Percentiles rank a stretch among this genome's conserved stretches.
These are phyloP conservation scores for Antheraea assamensis DNA, from an alignment of 2,888 invertebrate genomes.

Conservation along the genomic window DNA sequence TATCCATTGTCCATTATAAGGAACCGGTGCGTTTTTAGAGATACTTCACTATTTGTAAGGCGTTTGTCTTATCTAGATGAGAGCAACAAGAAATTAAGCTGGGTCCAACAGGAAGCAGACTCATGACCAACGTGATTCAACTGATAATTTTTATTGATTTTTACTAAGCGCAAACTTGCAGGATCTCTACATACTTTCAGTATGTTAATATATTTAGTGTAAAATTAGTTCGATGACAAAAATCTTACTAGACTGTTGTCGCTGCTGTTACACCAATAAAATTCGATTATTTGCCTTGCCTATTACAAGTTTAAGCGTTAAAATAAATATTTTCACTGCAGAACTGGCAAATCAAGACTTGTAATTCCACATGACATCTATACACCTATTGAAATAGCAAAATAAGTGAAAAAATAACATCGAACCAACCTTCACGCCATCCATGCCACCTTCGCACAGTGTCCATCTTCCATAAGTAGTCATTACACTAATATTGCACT, in stretches of 20 bases:
- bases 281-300: too few species aligned
- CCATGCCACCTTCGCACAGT: slow-evolving; percentile 20
- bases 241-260: too few species aligned
- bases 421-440: background rate
- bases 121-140: background rate
- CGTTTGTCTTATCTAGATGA: too few species aligned
- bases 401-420: background rate
- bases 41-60: background rate
- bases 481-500: background rate
- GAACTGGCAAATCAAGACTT: background rate
- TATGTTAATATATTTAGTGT: too few species aligned
- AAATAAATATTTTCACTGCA: background rate
- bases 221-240: too few species aligned
- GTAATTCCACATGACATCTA: background rate
- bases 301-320: background rate
- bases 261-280: too few species aligned
- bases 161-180: too few species aligned
- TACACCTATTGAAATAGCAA: background rate
- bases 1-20: background rate
- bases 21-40: background rate
- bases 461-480: slow-evolving; percentile 26
- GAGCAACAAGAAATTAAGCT: too few species aligned
- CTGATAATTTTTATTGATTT: background rate
- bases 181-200: too few species aligned
- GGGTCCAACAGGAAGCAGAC: too few species aligned